Conservation (phyloP, 2,888 invertebrate genomes). For the Eilema caniola region DNA sequence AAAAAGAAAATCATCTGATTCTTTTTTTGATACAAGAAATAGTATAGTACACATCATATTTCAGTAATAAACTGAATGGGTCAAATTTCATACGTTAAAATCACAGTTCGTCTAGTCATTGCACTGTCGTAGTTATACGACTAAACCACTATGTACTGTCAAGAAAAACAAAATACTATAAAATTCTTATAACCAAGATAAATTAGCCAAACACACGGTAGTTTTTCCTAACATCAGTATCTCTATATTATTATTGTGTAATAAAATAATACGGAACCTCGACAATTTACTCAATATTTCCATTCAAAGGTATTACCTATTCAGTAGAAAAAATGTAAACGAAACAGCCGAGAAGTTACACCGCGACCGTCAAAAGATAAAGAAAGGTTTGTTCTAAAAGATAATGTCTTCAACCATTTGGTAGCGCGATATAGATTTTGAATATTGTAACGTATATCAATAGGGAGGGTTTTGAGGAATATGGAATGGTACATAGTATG, state of each 20-base stretch:
- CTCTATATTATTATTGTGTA: background rate
- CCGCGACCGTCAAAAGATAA: slow-evolving; percentile 46
- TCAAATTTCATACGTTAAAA: too few relatives aligned
- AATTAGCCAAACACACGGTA: too few relatives aligned
- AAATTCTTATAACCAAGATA: too few relatives aligned
- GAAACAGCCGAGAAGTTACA: slow-evolving; percentile 43
- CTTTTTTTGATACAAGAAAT: too few relatives aligned
- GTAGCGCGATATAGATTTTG: slow-evolving; percentile 43
- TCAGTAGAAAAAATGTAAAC: slow-evolving; percentile 59
- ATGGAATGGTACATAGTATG: background rate
- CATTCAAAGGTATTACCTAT: slow-evolving; percentile 42
- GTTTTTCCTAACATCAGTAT: too few relatives aligned
- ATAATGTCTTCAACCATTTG: slow-evolving; percentile 46
- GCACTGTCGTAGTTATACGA: too few relatives aligned
- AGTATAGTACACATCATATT: too few relatives aligned
- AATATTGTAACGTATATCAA: slow-evolving; percentile 43
- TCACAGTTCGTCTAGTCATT: too few relatives aligned
- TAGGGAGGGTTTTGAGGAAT: slow-evolving; percentile 20
- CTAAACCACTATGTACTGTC: too few relatives aligned
- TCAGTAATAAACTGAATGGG: too few relatives aligned
- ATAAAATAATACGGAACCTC: slow-evolving; percentile 26
- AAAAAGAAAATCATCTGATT: too few relatives aligned
- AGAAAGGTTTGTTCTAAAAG: slow-evolving; percentile 48
- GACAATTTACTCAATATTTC: slow-evolving; percentile 9
- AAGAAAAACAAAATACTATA: too few relatives aligned